Evolutionary conservation across 1,140 invertebrate genomes (phyloP).

Genomic region (Microplitis demolitor): DNA sequence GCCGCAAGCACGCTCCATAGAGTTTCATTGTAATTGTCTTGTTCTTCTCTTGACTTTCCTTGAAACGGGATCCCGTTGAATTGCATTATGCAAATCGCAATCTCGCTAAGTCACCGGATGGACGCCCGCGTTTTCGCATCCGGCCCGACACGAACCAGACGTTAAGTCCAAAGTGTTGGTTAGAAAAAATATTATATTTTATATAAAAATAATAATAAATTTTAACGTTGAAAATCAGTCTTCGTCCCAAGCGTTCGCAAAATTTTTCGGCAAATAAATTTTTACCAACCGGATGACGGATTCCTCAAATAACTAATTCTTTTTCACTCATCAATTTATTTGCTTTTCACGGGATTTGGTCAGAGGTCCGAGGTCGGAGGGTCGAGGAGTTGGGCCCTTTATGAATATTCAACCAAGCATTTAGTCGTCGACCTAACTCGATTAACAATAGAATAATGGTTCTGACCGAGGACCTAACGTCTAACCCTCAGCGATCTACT

Average conservation of each 20-base stretch:
- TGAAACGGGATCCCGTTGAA: constrained; percentile 57
- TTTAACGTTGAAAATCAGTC: neutral
- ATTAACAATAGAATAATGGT: constrained; percentile 16
- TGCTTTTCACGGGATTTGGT: neutral
- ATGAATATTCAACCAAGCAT: constrained; percentile 22
- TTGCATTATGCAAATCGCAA: constrained; percentile 62
- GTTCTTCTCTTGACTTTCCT: constrained; percentile 58
- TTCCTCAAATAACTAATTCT: too few relatives aligned
- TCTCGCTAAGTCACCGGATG: constrained; percentile 54
- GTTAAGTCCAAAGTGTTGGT: neutral
- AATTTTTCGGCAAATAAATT: too few relatives aligned
- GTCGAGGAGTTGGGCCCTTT: too few relatives aligned
- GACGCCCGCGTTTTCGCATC: constrained; percentile 2
- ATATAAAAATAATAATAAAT: neutral
- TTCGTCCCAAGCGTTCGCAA: too few relatives aligned
- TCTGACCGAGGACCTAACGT: neutral
- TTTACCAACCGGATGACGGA: too few relatives aligned
- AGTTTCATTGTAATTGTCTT: constrained; percentile 62
- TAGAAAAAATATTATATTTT: neutral
- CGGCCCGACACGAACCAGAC: constrained; percentile 5
- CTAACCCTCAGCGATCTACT: neutral
- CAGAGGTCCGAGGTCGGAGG: neutral
- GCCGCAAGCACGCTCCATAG: constrained; percentile 50
- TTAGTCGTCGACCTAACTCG: constrained; percentile 13
- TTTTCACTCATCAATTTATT: neutral